Evolutionary conservation across 2,797 vertebrate genomes (phyloP), one percentile per base, ranked within the genome.

Genomic region (Mus spretus): DNA sequence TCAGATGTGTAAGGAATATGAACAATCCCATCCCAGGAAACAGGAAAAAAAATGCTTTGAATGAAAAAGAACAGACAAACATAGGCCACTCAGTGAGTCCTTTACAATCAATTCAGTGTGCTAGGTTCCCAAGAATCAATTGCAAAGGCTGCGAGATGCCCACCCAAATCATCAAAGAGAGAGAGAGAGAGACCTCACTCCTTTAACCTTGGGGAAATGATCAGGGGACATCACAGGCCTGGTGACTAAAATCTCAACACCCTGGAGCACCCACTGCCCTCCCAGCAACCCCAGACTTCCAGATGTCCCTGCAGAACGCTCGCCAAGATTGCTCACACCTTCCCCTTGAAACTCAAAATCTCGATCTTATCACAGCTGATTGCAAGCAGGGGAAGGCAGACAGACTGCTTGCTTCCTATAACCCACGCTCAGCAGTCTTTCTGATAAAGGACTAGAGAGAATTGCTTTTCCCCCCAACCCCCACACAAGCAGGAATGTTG

Each of bases 201-300:
- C 31, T 96, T 95, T 97, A 93, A 97, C 97, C 97, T 98, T 97
- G 93, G 70, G 20, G 3, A 89, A 63, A 63, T 22, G 40, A 37
- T 40, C 40, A 72, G 59, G 92, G 81, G 83, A 88, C 89, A 67
- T 63, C 87, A 1, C 31, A 12, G 82, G 31, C 37, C 86, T 72
- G 47, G 47, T 28, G 31, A 75, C 85, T 8, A 65, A 55, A 87
- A 78, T 15, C 47, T 91, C 67, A 61, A 83, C 3, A 34, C 15
- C 55, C n/a, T 61, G n/a, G 10, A 74, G 74, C 40, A 72, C 34
- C 20, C 34, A 63, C 40, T 78, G 57, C 37, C 59, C 84, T 72
- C 57, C 57, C 63, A 10, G 20, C 20, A 53, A 24, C 11, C 22
- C 61, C 75, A 40, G 67, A 78, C 47, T 53, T 80, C 7, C 7